These are phyloP conservation scores for Sarcoramphus papa DNA, from an alignment of 2,797 vertebrate species.

Conservation along the genomic window DNA sequence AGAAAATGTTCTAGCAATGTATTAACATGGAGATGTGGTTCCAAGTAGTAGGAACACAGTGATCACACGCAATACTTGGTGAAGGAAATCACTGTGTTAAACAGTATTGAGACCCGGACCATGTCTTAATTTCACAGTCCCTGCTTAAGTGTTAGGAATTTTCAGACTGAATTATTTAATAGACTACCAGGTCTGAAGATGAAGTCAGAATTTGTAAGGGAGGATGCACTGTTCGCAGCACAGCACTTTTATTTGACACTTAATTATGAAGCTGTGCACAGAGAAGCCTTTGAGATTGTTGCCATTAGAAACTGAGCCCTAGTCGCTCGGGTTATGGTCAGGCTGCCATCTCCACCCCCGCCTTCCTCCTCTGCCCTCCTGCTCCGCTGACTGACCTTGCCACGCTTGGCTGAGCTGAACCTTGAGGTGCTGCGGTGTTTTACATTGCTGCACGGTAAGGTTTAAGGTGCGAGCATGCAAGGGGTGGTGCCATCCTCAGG, in stretches of 20 bases:
- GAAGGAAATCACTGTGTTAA: constrained; percentile 21
- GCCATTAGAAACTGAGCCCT: constrained; percentile 80
- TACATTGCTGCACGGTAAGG: constrained; percentile 49
- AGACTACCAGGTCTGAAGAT: constrained; percentile 41
- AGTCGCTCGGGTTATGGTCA: constrained; percentile 63
- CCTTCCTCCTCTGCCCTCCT: constrained; percentile 54
- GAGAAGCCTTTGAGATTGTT: constrained; percentile 74
- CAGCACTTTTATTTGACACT: constrained; percentile 54
- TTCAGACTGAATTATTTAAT: constrained; percentile 47
- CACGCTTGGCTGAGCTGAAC: constrained; percentile 76
- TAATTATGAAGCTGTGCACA: constrained; percentile 60
- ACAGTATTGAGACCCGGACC: background rate
- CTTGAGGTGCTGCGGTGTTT: constrained; percentile 55
- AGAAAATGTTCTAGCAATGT: background rate
- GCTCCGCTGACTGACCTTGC: constrained; percentile 78
- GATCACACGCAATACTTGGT: constrained; percentile 57
- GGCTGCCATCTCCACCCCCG: constrained; percentile 51
- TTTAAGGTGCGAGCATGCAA: background rate
- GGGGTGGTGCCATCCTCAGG: background rate
- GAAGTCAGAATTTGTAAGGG: constrained; percentile 59
- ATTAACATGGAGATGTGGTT: constrained; percentile 50
- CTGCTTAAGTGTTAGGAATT: constrained; percentile 36
- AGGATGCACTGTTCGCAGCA: constrained; percentile 1
- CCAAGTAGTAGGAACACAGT: constrained; percentile 64
- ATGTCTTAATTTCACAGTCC: constrained; percentile 18